These are phyloP conservation scores for Osmoderma eremita DNA, from an alignment of 2,888 invertebrate species.

Conservation along the genomic window DNA sequence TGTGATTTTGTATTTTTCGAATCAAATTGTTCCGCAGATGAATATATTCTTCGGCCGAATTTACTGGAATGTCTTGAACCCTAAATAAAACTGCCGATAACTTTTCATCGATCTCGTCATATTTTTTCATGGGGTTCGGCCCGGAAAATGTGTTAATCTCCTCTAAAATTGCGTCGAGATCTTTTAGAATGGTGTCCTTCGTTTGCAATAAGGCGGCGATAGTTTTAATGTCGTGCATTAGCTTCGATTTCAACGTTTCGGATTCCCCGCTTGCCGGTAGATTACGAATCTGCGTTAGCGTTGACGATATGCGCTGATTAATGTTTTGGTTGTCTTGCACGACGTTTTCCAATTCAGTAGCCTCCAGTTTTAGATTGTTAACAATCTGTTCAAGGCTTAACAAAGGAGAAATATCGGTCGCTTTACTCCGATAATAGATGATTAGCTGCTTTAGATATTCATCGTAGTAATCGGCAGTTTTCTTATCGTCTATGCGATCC, in stretches of 20 bases:
- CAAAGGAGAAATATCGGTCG: neutral
- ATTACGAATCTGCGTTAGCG: constrained; percentile 12
- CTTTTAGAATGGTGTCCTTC: constrained; percentile 36
- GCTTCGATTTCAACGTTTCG: constrained; percentile 32
- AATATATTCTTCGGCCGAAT: constrained; percentile 18
- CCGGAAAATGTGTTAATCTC: constrained; percentile 27
- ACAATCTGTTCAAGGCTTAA: constrained; percentile 3
- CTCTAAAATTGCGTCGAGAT: constrained; percentile 23
- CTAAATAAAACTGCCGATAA: constrained; percentile 33
- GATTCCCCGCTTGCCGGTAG: constrained; percentile 22
- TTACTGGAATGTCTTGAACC: constrained; percentile 31
- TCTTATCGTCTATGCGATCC: constrained; percentile 19
- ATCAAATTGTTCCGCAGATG: constrained; percentile 37
- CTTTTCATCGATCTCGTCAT: constrained; percentile 33
- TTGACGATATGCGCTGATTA: constrained; percentile 19
- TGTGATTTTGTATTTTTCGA: constrained; percentile 32
- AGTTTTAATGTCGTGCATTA: constrained; percentile 31
- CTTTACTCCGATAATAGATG: constrained; percentile 35
- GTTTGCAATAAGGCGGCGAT: constrained; percentile 28
- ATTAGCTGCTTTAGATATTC: constrained; percentile 37
- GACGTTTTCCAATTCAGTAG: constrained; percentile 28
- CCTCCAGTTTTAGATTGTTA: constrained; percentile 14
- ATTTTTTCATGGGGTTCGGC: constrained; percentile 7
- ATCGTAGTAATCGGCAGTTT: constrained; percentile 25
- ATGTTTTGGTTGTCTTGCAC: constrained; percentile 22